Base-by-base conservation (phyloP, 2,888 invertebrate species). In the Archaeoteleia sp. region DNA sequence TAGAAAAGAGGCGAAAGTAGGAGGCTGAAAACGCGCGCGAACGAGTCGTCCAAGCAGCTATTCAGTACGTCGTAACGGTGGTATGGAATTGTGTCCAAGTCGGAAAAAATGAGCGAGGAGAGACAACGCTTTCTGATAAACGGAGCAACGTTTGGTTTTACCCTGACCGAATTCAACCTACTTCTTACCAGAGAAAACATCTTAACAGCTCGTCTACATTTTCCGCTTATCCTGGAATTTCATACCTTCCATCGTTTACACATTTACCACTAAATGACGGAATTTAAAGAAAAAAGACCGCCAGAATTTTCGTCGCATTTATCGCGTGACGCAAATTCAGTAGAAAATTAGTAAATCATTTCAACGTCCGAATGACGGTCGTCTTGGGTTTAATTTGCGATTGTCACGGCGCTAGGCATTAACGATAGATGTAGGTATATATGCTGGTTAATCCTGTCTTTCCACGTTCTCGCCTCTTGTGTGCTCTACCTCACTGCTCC, bases 401-500 rank as follows among this genome's bases (percentile, higher is more conserved):
- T 58, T 42, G 49, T 48, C 39, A 6, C 20, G 43, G 23, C 8
- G n/a, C 6, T 29, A 27, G 17, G 17, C 37, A 37, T 39, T 12
- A 35, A 10, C 42, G 27, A n/a, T 14, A 25, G 23, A 29, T 30
- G 45, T 27, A 14, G 53, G 43, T 34, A 29, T 25, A 30, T 43
- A 42, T 23, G 34, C 37, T 60, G 54, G 43, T 60, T 66, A 60
- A 60, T 60, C 66, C 55, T 23, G 42, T 49, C 54, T 60, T 61
- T 60, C 43, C 60, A 58, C 51, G 60, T 69, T 60, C 60, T 60
- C 60, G 63, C 55, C 51, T 60, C 30, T 51, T 51, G 63, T 51
- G 68, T 54, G 60, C 48, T 12, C 40, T 12, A 37, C 48, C 39
- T 20, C 53, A 17, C 57, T 46, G 13, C 37, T 55, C 42, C 43